These are phyloP conservation scores for Aphaenogaster rudis DNA, from an alignment of 1,140 invertebrate genomes.

Conservation along the genomic window DNA sequence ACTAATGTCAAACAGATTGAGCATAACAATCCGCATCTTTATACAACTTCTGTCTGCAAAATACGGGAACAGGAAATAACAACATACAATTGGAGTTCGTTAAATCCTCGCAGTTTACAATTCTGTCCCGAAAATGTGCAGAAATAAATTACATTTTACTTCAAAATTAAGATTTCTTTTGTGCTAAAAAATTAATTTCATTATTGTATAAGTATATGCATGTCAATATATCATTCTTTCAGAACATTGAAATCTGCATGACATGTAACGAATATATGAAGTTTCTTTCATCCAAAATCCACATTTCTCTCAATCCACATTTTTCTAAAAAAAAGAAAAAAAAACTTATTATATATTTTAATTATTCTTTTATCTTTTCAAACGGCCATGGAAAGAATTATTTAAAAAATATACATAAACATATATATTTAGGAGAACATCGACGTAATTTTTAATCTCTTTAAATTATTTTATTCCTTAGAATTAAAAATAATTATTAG, in stretches of 20 bases:
- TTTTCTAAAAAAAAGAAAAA: background rate
- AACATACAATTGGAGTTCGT: background rate
- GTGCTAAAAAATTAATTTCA: constrained; percentile 10
- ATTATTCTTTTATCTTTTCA: background rate
- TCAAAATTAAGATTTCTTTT: background rate
- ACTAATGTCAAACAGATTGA: constrained; percentile 40
- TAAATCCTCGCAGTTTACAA: background rate
- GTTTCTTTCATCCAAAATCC: background rate
- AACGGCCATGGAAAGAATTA: background rate
- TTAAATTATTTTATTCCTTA: background rate
- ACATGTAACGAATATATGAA: background rate
- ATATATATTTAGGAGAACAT: background rate
- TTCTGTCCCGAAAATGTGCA: constrained; percentile 5
- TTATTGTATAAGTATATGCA: constrained; percentile 21
- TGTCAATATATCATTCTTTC: constrained; percentile 5
- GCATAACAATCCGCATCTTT: constrained; percentile 39
- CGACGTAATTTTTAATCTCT: background rate
- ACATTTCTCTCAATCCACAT: background rate
- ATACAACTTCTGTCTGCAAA: constrained; percentile 36
- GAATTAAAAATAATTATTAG: background rate
- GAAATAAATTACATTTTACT: constrained; percentile 1
- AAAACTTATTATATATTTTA: background rate
- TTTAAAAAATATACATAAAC: background rate
- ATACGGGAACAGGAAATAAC: background rate
- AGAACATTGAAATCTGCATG: background rate